Conservation (phyloP, 2,113 vertebrate species). For the Etia nguti region DNA sequence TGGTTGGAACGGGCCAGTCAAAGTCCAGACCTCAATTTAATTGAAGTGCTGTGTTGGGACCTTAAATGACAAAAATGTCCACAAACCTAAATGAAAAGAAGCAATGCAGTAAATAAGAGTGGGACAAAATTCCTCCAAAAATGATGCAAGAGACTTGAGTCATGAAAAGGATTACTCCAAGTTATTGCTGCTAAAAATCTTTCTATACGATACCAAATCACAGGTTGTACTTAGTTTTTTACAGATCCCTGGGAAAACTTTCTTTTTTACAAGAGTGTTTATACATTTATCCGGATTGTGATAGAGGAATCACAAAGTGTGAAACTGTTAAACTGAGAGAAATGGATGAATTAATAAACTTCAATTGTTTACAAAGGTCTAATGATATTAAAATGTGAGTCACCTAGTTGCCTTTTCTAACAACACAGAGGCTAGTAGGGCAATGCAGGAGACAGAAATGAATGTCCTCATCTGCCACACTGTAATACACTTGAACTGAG, state of each 20-base stretch:
- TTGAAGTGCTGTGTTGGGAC: neutral
- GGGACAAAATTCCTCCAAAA: neutral
- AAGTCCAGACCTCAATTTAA: neutral
- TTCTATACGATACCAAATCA: neutral
- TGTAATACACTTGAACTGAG: slow-evolving; percentile 34
- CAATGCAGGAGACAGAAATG: slow-evolving; percentile 1
- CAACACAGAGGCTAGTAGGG: neutral
- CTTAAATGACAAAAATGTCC: neutral
- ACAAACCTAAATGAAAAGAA: neutral
- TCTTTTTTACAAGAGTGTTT: neutral
- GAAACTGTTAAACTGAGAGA: neutral
- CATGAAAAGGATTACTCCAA: neutral
- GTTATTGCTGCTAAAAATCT: neutral
- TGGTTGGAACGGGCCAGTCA: neutral
- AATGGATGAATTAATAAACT: neutral
- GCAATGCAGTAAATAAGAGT: neutral
- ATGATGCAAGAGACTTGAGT: neutral
- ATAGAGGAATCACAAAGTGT: neutral
- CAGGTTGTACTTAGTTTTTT: neutral
- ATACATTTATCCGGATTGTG: neutral
- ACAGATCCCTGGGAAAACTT: neutral
- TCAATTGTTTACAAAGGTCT: neutral
- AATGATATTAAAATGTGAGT: neutral
- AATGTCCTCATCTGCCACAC: slow-evolving; percentile 20
- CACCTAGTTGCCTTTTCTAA: neutral